phyloP scores from a whole-genome alignment of 2,888 invertebrate genomes.

The Cinara cedri region DNA sequence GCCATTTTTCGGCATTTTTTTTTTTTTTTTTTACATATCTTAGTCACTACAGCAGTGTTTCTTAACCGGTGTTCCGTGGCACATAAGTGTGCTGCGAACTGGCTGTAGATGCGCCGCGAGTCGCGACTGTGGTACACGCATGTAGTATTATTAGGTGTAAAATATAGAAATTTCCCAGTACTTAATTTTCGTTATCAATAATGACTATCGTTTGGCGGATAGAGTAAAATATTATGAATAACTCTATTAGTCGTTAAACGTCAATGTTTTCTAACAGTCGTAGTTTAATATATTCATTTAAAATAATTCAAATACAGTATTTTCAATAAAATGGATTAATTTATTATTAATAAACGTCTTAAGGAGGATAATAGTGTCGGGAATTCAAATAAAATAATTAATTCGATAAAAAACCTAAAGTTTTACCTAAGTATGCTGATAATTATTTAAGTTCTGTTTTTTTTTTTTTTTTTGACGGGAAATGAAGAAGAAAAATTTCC shows the following conservation, averaged over 20 bases:
- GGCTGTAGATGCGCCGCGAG: too few relatives aligned
- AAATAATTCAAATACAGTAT: background rate
- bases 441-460: too few relatives aligned
- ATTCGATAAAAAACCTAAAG: background rate
- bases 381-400: background rate
- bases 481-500: too few relatives aligned
- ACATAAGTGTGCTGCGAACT: too few relatives aligned
- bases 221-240: background rate
- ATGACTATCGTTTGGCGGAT: background rate
- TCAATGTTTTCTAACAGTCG: background rate
- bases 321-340: background rate
- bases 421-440: background rate
- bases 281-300: background rate
- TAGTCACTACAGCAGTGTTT: too few relatives aligned
- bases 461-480: too few relatives aligned
- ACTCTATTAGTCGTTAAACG: too few relatives aligned
- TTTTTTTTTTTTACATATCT: too few relatives aligned
- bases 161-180: background rate
- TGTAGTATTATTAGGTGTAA: too few relatives aligned
- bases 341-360: conserved; percentile 1
- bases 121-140: too few relatives aligned
- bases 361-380: background rate
- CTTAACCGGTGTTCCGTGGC: too few relatives aligned
- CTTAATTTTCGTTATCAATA: conserved; percentile 7
- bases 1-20: too few relatives aligned